Conservation (phyloP, 2,113 vertebrate genomes). For the Megaceryle maxima region DNA sequence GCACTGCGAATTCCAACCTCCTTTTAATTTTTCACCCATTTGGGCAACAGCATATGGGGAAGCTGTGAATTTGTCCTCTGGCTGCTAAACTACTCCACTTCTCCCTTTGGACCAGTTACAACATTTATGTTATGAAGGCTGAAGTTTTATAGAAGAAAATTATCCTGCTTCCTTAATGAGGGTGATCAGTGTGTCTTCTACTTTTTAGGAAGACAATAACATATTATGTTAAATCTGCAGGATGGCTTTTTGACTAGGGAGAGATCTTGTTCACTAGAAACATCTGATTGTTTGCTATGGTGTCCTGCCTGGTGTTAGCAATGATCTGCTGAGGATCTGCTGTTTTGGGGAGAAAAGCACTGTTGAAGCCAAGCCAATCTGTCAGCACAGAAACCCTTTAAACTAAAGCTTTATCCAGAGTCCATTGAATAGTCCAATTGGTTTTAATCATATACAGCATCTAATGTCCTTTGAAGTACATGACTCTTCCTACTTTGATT, state of each 20-base stretch:
- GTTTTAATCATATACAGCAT: background rate
- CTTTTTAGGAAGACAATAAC: conserved; percentile 38
- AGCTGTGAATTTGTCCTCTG: conserved; percentile 25
- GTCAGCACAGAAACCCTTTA: background rate
- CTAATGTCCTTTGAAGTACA: background rate
- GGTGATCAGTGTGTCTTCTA: background rate
- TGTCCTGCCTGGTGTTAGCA: conserved; percentile 22
- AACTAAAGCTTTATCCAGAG: background rate
- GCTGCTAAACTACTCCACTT: background rate
- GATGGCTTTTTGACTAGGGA: background rate
- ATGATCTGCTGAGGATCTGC: background rate
- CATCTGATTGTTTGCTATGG: background rate
- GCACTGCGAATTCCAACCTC: background rate
- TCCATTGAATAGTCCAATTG: background rate
- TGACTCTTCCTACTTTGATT: background rate
- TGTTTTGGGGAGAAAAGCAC: background rate
- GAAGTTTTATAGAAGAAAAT: conserved; percentile 9
- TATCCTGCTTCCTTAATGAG: background rate
- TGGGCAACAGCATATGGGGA: background rate
- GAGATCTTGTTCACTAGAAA: background rate
- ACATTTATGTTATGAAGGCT: background rate
- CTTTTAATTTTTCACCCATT: background rate
- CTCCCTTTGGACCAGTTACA: conserved; percentile 12
- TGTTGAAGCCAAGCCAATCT: background rate
- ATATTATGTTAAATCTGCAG: background rate